A percentile compares a stretch with the other conserved stretches of the same genome.
These are phyloP conservation scores for Limnodromus scolopaceus DNA, from an alignment of 2,797 vertebrate genomes.

Conservation along the genomic window DNA sequence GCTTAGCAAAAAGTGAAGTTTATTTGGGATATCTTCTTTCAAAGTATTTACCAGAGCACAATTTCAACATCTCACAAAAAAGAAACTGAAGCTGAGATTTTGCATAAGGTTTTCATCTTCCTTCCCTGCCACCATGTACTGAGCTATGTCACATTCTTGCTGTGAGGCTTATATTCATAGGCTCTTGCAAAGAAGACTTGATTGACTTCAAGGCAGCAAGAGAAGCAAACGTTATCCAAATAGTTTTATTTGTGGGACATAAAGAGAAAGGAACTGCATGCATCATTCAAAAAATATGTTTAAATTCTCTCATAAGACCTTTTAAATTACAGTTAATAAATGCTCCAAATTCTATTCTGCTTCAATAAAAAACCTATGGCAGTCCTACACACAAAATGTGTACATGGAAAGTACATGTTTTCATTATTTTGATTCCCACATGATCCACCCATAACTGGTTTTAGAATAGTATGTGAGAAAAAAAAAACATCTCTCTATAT, in stretches of 20 bases:
- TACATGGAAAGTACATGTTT: background rate
- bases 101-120: background rate
- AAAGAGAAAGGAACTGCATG: background rate
- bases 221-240: background rate
- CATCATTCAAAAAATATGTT: background rate
- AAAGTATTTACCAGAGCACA: background rate
- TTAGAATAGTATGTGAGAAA: background rate
- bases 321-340: background rate
- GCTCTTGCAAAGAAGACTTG: background rate
- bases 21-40: background rate
- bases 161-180: background rate
- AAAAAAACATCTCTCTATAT: accelerated
- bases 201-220: background rate
- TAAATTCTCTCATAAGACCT: background rate
- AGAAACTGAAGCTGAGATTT: background rate
- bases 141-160: background rate
- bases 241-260: background rate
- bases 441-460: background rate
- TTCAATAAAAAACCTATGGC: background rate
- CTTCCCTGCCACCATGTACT: background rate
- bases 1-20: background rate
- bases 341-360: background rate
- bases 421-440: background rate
- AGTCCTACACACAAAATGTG: background rate
- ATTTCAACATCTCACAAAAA: background rate